phyloP scores from a whole-genome alignment of 2,888 invertebrate genomes.

The Notodonta dromedarius region DNA sequence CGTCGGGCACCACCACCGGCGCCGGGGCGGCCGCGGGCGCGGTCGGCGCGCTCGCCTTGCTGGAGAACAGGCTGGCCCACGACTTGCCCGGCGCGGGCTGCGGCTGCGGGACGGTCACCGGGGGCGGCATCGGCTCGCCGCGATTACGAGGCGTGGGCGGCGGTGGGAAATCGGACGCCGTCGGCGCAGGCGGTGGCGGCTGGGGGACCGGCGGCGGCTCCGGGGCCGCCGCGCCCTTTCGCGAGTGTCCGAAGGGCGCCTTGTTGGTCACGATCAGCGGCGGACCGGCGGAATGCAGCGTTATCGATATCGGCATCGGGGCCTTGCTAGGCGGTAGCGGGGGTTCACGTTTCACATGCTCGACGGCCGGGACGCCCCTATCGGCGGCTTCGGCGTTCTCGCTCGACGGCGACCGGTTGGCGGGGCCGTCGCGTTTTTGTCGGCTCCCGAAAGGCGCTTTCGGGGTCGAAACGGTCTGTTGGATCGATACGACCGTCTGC shows the following conservation, averaged over 20 bases:
- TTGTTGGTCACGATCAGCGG: constrained; percentile 80
- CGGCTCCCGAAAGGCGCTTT: constrained; percentile 78
- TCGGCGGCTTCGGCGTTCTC: constrained; percentile 61
- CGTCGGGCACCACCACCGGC: constrained; percentile 53
- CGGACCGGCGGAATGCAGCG: constrained; percentile 69
- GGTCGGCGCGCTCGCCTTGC: constrained; percentile 50
- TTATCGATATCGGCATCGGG: constrained; percentile 80
- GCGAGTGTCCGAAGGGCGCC: constrained; percentile 75
- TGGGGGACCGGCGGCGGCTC: constrained; percentile 68
- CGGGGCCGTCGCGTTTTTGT: constrained; percentile 72
- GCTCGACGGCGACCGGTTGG: constrained; percentile 69
- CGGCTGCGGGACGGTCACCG: constrained; percentile 63
- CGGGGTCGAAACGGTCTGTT: constrained; percentile 72
- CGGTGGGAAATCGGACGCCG: constrained; percentile 81
- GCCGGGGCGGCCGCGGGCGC: constrained; percentile 36
- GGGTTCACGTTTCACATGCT: constrained; percentile 69
- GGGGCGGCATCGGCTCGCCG: constrained; percentile 62
- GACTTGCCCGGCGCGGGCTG: constrained; percentile 81
- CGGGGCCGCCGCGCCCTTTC: constrained; percentile 60
- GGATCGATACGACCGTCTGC: constrained; percentile 72
- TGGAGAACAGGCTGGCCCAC: constrained; percentile 88
- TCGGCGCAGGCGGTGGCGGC: constrained; percentile 74
- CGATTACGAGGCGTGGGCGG: constrained; percentile 76
- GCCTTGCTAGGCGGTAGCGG: constrained; percentile 75
- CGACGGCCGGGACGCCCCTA: constrained; percentile 39